Base-by-base conservation (phyloP, 2,888 invertebrate genomes). In the Sacculina carcini region DNA sequence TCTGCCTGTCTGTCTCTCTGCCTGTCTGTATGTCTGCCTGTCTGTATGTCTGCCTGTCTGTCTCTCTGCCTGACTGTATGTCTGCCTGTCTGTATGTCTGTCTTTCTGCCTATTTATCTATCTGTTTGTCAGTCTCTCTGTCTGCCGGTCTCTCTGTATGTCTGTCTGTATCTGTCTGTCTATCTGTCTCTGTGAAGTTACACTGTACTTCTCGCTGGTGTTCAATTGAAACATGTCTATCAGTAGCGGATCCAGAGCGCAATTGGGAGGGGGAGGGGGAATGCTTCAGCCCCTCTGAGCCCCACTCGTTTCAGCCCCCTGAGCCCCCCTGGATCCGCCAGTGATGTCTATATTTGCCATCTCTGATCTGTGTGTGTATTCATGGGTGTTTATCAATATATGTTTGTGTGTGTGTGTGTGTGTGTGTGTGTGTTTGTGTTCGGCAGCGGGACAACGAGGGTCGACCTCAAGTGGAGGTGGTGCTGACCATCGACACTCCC, bases 401-500 rank as follows among this genome's bases (percentile, higher is more conserved):
- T 34, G 14, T 38, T 9, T 38, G 16, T n/a, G n/a, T n/a, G n/a
- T n/a, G n/a, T n/a, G n/a, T n/a, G n/a, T n/a, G n/a, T n/a, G n/a
- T n/a, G n/a, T n/a, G n/a, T n/a, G n/a, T n/a, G 1, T 14, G 10
- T 16, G 7, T 24, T 23, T 26, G 12, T 6, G 7, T 5, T 19
- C 31, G 3, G 5, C 55, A 56, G 56, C 51, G 54, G 29, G 54
- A 54, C 32, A 52, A 55, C 4, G 53, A 52, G 16, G 54, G 55
- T 48, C 51, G 38, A 42, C 55, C 55, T 39, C 23, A 52, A 52
- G 55, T 55, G 51, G 55, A 56, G 36, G 56, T 56, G 10, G 53
- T 56, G 48, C 53, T 56, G 52, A 56, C 56, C 53, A 56, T 56
- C 56, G 56, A 56, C 53, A 56, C 56, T 5, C 56, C 56, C 14